Percentiles rank a stretch among this genome's conserved stretches.
These are phyloP conservation scores for Gnathonemus echidnorhynchus DNA, from an alignment of 2,113 vertebrate species.

Conservation along the genomic window DNA sequence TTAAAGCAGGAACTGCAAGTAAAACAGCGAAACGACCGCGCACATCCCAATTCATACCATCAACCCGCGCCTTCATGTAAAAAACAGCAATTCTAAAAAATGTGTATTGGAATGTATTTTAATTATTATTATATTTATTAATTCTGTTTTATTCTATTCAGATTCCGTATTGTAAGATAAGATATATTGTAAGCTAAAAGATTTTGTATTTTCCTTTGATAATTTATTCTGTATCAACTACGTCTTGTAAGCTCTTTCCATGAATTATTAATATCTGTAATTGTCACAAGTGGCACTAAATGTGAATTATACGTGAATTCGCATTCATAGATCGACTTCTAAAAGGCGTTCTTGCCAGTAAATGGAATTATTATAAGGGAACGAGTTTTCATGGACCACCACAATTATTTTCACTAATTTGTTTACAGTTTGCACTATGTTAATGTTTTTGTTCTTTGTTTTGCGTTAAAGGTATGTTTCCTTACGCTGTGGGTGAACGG, in stretches of 20 bases:
- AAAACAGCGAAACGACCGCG: background rate
- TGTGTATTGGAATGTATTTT: background rate
- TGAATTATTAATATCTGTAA: background rate
- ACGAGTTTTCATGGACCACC: background rate
- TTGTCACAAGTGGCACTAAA: background rate
- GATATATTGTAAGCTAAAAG: background rate
- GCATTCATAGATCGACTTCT: background rate
- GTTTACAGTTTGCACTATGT: background rate
- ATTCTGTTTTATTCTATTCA: background rate
- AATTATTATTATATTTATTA: background rate
- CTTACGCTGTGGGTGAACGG: background rate
- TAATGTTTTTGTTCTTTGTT: background rate
- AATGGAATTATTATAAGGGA: background rate
- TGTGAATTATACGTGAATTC: background rate
- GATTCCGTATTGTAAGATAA: background rate
- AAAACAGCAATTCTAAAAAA: background rate
- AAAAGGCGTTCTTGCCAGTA: background rate
- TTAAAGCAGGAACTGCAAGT: background rate
- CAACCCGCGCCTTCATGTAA: background rate
- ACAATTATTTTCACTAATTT: background rate
- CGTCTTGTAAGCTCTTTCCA: background rate
- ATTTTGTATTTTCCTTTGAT: background rate
- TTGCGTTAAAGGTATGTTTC: background rate
- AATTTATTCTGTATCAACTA: background rate
- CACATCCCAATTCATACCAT: background rate